Evolutionary conservation across 2,888 invertebrate genomes (phyloP).

Genomic region (Hyposoter didymator): DNA sequence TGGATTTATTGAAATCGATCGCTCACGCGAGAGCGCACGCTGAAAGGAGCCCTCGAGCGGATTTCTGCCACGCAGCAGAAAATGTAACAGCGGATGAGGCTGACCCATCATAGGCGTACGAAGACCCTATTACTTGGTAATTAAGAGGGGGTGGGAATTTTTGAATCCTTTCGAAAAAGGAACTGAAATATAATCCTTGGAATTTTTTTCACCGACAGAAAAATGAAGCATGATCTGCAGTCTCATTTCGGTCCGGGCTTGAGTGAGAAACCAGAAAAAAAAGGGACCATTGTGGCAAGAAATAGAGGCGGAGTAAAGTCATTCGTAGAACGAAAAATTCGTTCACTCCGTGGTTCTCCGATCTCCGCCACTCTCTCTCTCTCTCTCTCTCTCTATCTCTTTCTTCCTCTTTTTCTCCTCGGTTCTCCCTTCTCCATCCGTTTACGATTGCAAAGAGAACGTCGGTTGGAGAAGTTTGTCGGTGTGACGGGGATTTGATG

Average conservation of each 20-base stretch:
- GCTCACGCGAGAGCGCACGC: too few species aligned
- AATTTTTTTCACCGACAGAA: neutral
- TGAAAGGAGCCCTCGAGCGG: too few species aligned
- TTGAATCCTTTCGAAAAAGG: neutral
- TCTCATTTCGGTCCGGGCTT: constrained; percentile 25
- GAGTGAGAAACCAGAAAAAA: constrained; percentile 43
- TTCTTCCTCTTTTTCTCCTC: neutral
- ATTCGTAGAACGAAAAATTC: constrained; percentile 60
- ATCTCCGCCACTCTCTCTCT: neutral
- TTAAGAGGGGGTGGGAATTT: neutral
- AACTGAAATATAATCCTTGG: neutral
- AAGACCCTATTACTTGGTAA: neutral
- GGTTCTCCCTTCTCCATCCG: neutral
- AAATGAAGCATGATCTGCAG: neutral
- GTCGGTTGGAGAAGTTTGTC: constrained; percentile 49
- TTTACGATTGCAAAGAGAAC: constrained; percentile 47
- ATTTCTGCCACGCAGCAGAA: neutral
- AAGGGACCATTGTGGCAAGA: constrained; percentile 36
- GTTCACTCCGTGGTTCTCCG: constrained; percentile 41
- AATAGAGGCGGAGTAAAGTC: constrained; percentile 42
- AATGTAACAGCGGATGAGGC: neutral
- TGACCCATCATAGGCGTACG: neutral
- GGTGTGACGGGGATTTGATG: constrained; percentile 69
- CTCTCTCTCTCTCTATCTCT: neutral
- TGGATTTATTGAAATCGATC: too few species aligned